Evolutionary conservation across 2,797 vertebrate genomes (phyloP).

Genomic region (Mallotus villosus): DNA sequence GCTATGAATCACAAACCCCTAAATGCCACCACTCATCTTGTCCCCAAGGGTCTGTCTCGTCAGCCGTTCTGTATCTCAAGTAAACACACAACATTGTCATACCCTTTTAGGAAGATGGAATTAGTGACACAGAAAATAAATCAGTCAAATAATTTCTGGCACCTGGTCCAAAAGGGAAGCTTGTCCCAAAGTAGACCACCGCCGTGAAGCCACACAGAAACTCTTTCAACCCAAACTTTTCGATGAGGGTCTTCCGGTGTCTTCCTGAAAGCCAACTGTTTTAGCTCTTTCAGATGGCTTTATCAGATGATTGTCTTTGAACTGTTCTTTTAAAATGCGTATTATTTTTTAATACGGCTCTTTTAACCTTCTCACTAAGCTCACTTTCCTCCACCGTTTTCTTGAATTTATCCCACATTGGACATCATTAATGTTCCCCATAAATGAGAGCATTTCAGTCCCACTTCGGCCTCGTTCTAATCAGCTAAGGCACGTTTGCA

Average conservation of each 20-base stretch:
- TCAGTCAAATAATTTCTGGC: neutral
- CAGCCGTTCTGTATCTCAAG: neutral
- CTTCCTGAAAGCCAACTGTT: constrained; percentile 33
- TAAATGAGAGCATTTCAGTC: constrained; percentile 54
- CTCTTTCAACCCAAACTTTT: constrained; percentile 19
- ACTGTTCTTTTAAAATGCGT: too few relatives aligned
- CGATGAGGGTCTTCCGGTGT: constrained; percentile 4
- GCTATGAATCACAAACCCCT: neutral
- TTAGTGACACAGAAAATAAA: neutral
- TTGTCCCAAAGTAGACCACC: neutral
- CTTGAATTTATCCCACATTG: too few relatives aligned
- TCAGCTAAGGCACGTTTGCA: constrained; percentile 58
- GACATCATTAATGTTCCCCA: neutral
- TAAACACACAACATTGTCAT: neutral
- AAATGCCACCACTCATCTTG: neutral
- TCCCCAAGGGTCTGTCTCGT: neutral
- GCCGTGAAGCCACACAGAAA: neutral
- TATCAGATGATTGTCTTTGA: too few relatives aligned
- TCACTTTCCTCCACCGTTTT: too few relatives aligned
- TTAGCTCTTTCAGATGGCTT: too few relatives aligned
- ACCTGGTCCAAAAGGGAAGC: neutral
- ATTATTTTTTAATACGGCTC: too few relatives aligned
- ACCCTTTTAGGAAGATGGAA: constrained; percentile 3
- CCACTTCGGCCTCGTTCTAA: constrained; percentile 56
- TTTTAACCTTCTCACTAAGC: too few relatives aligned